phyloP scores from a whole-genome alignment of 2,113 vertebrate species.

The Eidolon helvum region DNA sequence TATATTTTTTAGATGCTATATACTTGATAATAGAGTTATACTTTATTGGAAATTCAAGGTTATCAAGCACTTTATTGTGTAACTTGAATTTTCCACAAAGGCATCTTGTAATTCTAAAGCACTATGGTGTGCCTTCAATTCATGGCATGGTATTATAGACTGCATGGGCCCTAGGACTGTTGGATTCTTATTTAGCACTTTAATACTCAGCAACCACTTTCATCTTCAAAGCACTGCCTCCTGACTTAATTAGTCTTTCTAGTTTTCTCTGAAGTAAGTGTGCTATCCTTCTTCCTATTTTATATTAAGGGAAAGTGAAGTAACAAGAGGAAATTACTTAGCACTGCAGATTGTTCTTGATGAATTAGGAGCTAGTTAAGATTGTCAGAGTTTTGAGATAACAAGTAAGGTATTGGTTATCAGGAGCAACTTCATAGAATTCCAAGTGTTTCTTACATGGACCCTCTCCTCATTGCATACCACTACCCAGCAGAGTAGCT shows the following conservation, averaged over 20 bases:
- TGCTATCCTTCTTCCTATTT: background rate
- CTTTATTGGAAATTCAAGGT: background rate
- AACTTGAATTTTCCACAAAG: constrained; percentile 7
- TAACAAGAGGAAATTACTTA: constrained; percentile 19
- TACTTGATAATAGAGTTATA: background rate
- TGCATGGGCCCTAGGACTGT: background rate
- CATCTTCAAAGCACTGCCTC: constrained; percentile 30
- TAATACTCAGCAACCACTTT: background rate
- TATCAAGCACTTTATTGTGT: background rate
- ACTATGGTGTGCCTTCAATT: background rate
- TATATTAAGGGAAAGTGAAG: background rate
- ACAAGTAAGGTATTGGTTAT: background rate
- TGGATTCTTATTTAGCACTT: background rate
- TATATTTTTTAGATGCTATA: background rate
- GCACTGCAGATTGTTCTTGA: background rate
- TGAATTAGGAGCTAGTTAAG: background rate
- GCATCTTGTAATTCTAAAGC: background rate
- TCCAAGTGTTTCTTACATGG: background rate
- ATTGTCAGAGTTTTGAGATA: background rate
- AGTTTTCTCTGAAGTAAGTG: constrained; percentile 9
- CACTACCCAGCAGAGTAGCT: background rate
- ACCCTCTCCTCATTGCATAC: background rate
- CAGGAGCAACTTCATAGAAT: background rate
- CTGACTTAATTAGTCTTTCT: constrained; percentile 44
- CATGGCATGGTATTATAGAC: background rate